Evolutionary conservation across 2,888 invertebrate genomes (phyloP).

Genomic region (Dolichomitus sp.): DNA sequence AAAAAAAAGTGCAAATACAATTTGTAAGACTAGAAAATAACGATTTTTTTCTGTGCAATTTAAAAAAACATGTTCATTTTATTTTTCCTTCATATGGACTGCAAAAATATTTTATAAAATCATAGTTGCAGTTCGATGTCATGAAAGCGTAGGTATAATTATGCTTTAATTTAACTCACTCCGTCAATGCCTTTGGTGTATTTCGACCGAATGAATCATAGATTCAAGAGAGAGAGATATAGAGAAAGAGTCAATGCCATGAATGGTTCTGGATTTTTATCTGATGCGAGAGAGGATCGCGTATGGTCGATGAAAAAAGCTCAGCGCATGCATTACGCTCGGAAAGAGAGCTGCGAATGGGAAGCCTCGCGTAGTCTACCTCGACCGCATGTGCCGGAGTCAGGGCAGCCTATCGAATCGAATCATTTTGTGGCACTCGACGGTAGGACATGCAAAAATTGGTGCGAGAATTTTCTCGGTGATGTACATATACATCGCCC

Average conservation of each 20-base stretch:
- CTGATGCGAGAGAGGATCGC: slow-evolving; percentile 25
- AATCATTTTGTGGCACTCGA: slow-evolving; percentile 57
- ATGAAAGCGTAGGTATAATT: background rate
- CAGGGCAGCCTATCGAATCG: slow-evolving; percentile 57
- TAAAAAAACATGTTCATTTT: too few species aligned
- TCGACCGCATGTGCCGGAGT: slow-evolving; percentile 26
- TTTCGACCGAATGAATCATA: background rate
- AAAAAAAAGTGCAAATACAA: too few species aligned
- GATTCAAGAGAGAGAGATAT: background rate
- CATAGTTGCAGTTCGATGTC: background rate
- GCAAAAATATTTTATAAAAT: too few species aligned
- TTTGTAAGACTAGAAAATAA: too few species aligned
- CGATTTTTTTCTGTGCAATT: too few species aligned
- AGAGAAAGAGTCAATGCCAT: background rate
- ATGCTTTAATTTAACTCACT: background rate
- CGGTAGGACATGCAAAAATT: slow-evolving; percentile 59
- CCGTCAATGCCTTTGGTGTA: background rate
- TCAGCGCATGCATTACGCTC: slow-evolving; percentile 35
- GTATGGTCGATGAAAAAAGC: slow-evolving; percentile 12
- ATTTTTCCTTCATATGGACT: too few species aligned
- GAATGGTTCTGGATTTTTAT: slow-evolving; percentile 33
- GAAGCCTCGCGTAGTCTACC: slow-evolving; percentile 40
- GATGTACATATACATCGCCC: slow-evolving; percentile 10
- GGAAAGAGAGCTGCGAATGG: slow-evolving; percentile 35
- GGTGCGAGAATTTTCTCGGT: slow-evolving; percentile 52